phyloP scores from a whole-genome alignment of 2,888 invertebrate species.

The Abscondita cerata region DNA sequence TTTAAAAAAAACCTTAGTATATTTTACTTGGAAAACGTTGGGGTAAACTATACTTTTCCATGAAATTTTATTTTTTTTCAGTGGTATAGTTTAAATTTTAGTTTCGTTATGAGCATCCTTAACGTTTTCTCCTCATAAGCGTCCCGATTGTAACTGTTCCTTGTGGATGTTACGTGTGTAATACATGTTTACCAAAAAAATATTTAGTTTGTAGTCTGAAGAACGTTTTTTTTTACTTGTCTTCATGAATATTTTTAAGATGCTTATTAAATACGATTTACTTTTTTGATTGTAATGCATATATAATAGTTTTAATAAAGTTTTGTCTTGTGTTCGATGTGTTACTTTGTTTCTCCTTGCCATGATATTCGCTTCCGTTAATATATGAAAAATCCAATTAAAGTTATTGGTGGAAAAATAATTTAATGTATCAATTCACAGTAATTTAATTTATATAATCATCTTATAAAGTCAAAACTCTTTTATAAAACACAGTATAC shows the following conservation, averaged over 20 bases:
- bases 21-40: constrained; percentile 10
- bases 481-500: too few relatives aligned
- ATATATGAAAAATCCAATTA: too few relatives aligned
- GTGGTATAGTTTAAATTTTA: too few relatives aligned
- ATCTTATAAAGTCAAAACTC: too few relatives aligned
- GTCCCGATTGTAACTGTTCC: constrained; percentile 39
- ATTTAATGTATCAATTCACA: too few relatives aligned
- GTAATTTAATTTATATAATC: too few relatives aligned
- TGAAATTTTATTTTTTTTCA: too few relatives aligned
- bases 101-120: too few relatives aligned
- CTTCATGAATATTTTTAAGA: constrained; percentile 15
- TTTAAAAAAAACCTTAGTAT: not conserved
- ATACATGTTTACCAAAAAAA: constrained; percentile 43
- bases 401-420: too few relatives aligned
- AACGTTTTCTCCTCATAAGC: constrained; percentile 12
- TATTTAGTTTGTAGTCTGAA: constrained; percentile 28
- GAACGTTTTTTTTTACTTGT: constrained; percentile 21
- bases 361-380: too few relatives aligned
- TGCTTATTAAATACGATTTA: constrained; percentile 22
- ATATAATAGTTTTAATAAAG: constrained; percentile 20
- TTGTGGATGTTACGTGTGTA: constrained; percentile 44
- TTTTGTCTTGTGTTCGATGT: constrained; percentile 21
- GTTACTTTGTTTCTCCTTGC: too few relatives aligned
- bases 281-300: constrained; percentile 19
- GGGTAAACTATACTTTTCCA: too few relatives aligned